Evolutionary conservation across 1,140 invertebrate genomes (phyloP).

Genomic region (Pantala flavescens): DNA sequence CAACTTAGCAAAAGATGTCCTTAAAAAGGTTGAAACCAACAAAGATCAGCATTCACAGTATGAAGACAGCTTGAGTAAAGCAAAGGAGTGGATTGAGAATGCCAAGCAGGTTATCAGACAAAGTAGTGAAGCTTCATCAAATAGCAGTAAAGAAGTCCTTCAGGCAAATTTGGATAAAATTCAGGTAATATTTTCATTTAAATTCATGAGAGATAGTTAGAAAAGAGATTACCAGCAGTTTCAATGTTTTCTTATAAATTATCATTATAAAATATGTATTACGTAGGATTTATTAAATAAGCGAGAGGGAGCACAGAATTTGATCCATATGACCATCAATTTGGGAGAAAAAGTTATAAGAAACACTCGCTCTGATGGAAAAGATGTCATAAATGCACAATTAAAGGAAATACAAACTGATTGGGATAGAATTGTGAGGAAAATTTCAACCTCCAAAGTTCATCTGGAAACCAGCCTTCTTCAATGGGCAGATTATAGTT

Average conservation of each 20-base stretch:
- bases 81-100: conserved; percentile 79
- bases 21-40: conserved; percentile 87
- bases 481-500: conserved; percentile 93
- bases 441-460: conserved; percentile 86
- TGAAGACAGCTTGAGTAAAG: conserved; percentile 63
- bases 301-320: conserved; percentile 82
- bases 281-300: conserved; percentile 67
- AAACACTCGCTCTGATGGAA: conserved; percentile 78
- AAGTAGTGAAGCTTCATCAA: conserved; percentile 64
- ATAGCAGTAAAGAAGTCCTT: conserved; percentile 70
- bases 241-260: not conserved
- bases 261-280: not conserved
- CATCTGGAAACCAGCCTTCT: conserved; percentile 81
- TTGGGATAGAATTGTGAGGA: conserved; percentile 85
- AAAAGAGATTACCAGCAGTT: not conserved
- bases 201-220: not conserved
- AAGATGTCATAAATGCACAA: conserved; percentile 76
- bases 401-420: conserved; percentile 84
- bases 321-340: conserved; percentile 81
- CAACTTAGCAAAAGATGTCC: conserved; percentile 82
- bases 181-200: conserved; percentile 31
- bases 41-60: conserved; percentile 79
- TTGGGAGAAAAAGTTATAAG: conserved; percentile 84
- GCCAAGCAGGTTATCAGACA: conserved; percentile 72
- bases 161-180: conserved; percentile 65